Percentiles rank a stretch among this genome's conserved stretches.
These are phyloP conservation scores for Ciconia stormi DNA, from an alignment of 2,113 vertebrate genomes.

Conservation along the genomic window DNA sequence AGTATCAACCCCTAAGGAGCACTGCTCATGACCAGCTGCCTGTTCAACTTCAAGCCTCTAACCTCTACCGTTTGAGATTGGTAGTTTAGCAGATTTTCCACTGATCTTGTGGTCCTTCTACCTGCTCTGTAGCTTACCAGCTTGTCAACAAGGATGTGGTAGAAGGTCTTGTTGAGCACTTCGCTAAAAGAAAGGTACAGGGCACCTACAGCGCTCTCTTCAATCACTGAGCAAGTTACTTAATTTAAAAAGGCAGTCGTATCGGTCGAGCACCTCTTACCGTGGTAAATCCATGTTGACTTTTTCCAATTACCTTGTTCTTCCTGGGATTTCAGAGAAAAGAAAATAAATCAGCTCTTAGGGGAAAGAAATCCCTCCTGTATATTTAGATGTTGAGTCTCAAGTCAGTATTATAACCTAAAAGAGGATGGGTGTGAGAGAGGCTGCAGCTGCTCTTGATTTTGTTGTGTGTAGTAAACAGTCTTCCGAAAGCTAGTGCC, in stretches of 20 bases:
- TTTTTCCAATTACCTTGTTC: background rate
- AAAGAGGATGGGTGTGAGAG: background rate
- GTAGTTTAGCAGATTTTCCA: no score
- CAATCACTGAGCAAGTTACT: background rate
- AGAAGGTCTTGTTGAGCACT: no score
- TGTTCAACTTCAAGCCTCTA: background rate
- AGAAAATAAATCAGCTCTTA: background rate
- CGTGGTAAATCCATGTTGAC: background rate
- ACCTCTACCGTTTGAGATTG: accelerated
- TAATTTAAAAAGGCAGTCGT: accelerated
- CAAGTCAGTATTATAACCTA: background rate
- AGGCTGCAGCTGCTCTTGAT: background rate
- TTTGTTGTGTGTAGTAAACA: background rate
- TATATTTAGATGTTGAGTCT: accelerated
- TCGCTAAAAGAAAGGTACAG: background rate
- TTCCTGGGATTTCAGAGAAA: background rate
- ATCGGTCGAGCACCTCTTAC: background rate
- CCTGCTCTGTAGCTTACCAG: background rate
- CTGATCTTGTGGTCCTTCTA: background rate
- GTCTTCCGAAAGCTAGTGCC: background rate
- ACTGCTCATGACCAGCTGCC: accelerated
- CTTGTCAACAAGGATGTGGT: background rate
- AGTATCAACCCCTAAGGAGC: accelerated
- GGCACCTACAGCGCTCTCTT: no score
- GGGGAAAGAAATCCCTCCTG: background rate